Percentiles rank a stretch among this genome's conserved stretches.
Evolutionary conservation across 2,888 invertebrate species (phyloP).

Genomic region (Ormia ochracea): DNA sequence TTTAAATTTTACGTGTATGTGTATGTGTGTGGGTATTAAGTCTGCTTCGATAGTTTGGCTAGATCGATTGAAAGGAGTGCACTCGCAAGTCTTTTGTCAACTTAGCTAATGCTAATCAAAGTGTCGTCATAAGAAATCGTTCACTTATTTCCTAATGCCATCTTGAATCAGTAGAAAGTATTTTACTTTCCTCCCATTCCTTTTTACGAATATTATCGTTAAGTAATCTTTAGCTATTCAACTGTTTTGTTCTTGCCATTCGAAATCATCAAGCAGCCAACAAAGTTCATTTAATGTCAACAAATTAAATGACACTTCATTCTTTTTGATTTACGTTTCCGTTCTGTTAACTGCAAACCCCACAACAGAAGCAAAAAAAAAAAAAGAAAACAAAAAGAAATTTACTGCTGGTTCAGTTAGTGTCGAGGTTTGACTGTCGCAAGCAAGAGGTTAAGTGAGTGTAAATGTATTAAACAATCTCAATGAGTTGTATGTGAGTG

Average conservation of each 20-base stretch:
- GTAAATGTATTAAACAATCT: conserved; percentile 48
- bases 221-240: conserved; percentile 41
- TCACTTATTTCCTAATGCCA: conserved; percentile 5
- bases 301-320: conserved; percentile 76
- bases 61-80: neutral
- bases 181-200: neutral
- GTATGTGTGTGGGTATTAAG: too few species aligned
- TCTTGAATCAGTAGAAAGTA: neutral
- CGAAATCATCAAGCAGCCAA: conserved; percentile 62
- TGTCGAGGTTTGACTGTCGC: conserved; percentile 63
- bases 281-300: conserved; percentile 69
- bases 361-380: conserved; percentile 38
- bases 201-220: conserved; percentile 33
- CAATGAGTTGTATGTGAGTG: neutral
- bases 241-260: conserved; percentile 8
- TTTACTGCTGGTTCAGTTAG: neutral
- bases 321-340: conserved; percentile 73
- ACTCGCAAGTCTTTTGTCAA: neutral
- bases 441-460: conserved; percentile 57
- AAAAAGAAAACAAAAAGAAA: too few species aligned
- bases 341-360: conserved; percentile 44
- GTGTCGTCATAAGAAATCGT: conserved; percentile 11
- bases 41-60: neutral
- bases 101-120: conserved; percentile 17
- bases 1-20: too few species aligned